Evolutionary conservation across 1,140 invertebrate genomes (phyloP), one percentile per base, ranked within the genome.

Genomic region (Thaumatotibia leucotreta): DNA sequence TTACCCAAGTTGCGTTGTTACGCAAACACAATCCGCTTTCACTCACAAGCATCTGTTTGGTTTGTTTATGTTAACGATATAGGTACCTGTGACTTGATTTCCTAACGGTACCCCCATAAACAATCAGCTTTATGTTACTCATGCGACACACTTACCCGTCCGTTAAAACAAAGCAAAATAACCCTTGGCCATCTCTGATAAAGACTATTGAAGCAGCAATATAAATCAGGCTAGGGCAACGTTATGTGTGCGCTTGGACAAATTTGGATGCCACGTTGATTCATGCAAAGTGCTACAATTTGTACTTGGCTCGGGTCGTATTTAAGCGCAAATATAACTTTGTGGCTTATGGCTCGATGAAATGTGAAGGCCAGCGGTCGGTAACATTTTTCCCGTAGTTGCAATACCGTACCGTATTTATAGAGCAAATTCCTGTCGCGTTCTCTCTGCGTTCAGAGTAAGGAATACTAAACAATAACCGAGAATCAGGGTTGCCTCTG

Each of bases 281-380:
- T 58, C 52, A 58, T 58, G n/a, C 1, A 29, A 58, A 58, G 24
- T 58, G 52, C 23, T 14, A 8, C 52, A 14, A 8, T 58, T 58
- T 58, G 52, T 58, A 24, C 39, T 5, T 20, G 9, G 39, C 11
- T 20, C 39, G 4, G 14, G 39, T 2, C 39, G 39, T 45, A 45
- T 45, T 45, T 45, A 45, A 45, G 5, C 39, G 39, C 39, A 45
- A 45, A 45, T 45, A 27, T 54, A 54, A 58, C 14, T 29, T 27
- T 23, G 52, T 58, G 52, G 22, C 50, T 24, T 50, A 23, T 50
- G 32, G 5, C 20, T 32, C 58, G 27, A 61, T 61, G 31, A 61
- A 58, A 61, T 61, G 58, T 33, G 29, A 61, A 61, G 58, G 58
- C 8, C 58, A 27, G 58, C 58, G n/a, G 58, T 58, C 23, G 52